A percentile compares a stretch with the other conserved stretches of the same genome.
Evolutionary conservation across 2,888 invertebrate genomes (phyloP).

Genomic region (Clistopyga incitator): DNA sequence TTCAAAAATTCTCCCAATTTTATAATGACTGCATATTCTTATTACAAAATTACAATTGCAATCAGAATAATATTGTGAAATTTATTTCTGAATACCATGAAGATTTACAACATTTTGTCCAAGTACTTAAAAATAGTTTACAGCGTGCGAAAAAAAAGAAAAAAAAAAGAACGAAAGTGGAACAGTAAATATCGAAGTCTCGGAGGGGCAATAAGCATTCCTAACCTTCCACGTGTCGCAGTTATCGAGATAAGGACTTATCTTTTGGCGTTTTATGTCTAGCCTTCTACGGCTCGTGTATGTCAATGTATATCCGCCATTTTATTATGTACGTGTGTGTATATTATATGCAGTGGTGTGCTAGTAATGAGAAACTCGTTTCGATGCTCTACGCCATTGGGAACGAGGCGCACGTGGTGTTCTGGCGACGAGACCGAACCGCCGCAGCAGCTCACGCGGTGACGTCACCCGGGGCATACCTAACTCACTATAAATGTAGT

Average conservation of each 20-base stretch:
- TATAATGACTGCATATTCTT: too few relatives aligned
- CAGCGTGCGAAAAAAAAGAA: slow-evolving; percentile 9
- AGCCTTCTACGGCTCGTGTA: too few relatives aligned
- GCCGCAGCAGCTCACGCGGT: slow-evolving; percentile 53
- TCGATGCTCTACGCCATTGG: slow-evolving; percentile 57
- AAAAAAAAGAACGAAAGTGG: neutral
- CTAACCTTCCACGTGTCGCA: neutral
- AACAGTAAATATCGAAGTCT: neutral
- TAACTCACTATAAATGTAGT: slow-evolving; percentile 67
- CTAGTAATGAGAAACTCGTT: neutral
- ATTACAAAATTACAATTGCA: too few relatives aligned
- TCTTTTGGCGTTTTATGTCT: neutral
- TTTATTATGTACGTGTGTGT: neutral
- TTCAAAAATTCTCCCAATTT: too few relatives aligned
- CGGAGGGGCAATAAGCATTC: neutral
- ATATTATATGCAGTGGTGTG: neutral
- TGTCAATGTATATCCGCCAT: neutral
- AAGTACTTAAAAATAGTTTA: slow-evolving; percentile 69
- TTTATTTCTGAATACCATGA: too few relatives aligned
- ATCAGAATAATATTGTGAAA: too few relatives aligned
- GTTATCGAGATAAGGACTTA: neutral
- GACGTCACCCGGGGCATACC: slow-evolving; percentile 67
- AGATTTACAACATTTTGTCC: slow-evolving; percentile 45
- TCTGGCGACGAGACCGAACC: slow-evolving; percentile 46
- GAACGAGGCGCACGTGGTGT: slow-evolving; percentile 56